Conservation (phyloP, 64 coral and sea anemone species). For the Orbicella faveolata region DNA sequence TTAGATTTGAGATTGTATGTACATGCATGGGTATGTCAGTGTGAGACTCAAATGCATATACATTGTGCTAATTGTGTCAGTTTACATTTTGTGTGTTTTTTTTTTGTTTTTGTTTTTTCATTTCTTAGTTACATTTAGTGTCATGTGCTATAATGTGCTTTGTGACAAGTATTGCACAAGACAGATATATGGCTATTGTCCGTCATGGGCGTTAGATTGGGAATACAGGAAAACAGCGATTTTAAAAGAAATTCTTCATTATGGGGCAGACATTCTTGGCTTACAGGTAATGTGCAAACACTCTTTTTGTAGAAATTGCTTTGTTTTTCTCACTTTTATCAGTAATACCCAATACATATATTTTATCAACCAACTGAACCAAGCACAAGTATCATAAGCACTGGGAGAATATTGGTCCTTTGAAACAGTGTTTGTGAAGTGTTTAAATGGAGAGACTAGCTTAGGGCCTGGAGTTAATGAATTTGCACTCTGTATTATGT, state of each 20-base stretch:
- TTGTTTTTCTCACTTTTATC: no score
- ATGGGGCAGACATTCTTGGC: constrained; percentile 94
- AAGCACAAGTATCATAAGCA: no score
- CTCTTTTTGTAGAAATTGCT: background rate
- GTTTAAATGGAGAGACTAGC: no score
- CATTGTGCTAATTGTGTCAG: background rate
- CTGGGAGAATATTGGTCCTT: no score
- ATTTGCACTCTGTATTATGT: no score
- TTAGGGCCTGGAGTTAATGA: no score
- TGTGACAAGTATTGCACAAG: constrained; percentile 98
- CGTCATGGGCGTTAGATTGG: constrained; percentile 97
- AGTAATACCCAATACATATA: no score
- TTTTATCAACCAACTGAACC: no score
- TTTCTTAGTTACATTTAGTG: constrained; percentile 85
- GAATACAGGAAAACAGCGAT: constrained; percentile 92
- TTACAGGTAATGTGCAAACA: constrained; percentile 66
- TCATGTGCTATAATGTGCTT: constrained; percentile 97
- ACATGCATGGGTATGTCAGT: no score
- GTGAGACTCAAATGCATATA: no score
- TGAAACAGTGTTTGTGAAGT: no score
- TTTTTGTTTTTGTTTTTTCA: background rate
- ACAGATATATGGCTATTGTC: constrained; percentile 94
- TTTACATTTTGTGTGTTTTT: background rate
- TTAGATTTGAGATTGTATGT: no score
- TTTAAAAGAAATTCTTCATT: constrained; percentile 96